These are phyloP conservation scores for Anableps anableps DNA, from an alignment of 2,797 vertebrate genomes.

Conservation along the genomic window DNA sequence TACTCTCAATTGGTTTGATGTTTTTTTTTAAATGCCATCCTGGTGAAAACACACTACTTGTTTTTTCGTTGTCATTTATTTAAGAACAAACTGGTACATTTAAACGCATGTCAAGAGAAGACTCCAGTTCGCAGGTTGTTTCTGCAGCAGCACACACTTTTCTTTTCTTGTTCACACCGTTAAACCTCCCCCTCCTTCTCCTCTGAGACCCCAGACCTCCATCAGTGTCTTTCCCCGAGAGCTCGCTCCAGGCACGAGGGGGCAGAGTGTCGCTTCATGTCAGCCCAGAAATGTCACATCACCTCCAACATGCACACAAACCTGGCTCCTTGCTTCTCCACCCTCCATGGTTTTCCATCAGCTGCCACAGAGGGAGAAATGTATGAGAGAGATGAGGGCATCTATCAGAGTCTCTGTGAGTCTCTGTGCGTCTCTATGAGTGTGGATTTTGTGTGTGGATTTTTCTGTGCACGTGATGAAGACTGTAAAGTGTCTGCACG, in stretches of 20 bases:
- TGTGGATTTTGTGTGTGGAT: conserved; percentile 43
- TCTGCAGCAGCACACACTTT: conserved; percentile 48
- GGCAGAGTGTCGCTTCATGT: conserved; percentile 77
- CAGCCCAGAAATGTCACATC: conserved; percentile 79
- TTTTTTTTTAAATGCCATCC: neutral
- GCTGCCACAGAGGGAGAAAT: conserved; percentile 39
- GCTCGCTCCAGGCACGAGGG: conserved; percentile 74
- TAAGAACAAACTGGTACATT: neutral
- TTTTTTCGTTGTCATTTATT: conserved; percentile 6
- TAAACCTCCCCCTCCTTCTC: conserved; percentile 54
- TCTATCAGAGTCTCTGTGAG: conserved; percentile 10
- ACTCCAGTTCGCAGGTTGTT: conserved; percentile 32
- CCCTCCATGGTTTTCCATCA: conserved; percentile 51
- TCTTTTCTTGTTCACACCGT: conserved; percentile 72
- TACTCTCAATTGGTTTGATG: neutral
- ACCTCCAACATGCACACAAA: conserved; percentile 51
- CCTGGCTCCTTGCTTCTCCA: conserved; percentile 46
- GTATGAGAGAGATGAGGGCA: conserved; percentile 36
- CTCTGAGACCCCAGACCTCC: conserved; percentile 71
- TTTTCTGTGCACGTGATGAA: conserved; percentile 49
- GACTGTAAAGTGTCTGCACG: conserved; percentile 62
- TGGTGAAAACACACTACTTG: neutral
- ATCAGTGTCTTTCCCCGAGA: conserved; percentile 76
- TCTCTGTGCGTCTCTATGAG: conserved; percentile 24
- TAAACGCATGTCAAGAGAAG: conserved; percentile 3